Conservation (phyloP, 2,797 vertebrate species). For the Xenopus petersii region DNA sequence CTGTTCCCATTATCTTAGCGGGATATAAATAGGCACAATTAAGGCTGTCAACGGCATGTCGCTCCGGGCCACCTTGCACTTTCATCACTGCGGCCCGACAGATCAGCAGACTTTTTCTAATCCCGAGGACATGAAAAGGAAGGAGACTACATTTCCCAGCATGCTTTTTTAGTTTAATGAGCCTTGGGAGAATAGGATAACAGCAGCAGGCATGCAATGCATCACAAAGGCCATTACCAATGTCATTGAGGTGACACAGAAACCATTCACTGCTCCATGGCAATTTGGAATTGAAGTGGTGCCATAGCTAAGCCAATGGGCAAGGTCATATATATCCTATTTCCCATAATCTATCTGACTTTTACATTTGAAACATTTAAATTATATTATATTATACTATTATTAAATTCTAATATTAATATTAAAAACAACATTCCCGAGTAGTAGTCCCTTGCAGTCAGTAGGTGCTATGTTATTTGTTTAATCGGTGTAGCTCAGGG, state of each 20-base stretch:
- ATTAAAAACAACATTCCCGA: no score
- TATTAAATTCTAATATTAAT: no score
- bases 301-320: no score
- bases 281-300: no score
- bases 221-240: no score
- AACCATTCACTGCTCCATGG: no score
- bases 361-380: no score
- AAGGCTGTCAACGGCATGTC: constrained; percentile 33
- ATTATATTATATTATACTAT: no score
- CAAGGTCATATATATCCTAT: background rate
- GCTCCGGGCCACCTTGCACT: constrained; percentile 28
- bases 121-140: constrained; percentile 26
- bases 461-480: background rate
- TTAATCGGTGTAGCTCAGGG: background rate
- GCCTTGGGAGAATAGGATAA: background rate
- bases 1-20: constrained; percentile 36
- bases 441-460: no score
- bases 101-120: constrained; percentile 36
- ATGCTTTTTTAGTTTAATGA: constrained; percentile 28
- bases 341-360: background rate
- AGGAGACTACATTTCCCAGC: constrained; percentile 40
- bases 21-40: constrained; percentile 46
- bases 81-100: constrained; percentile 37
- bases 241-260: no score
- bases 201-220: no score